phyloP scores from a whole-genome alignment of 2,113 vertebrate species.

The Nothobranchius kuhntae region DNA sequence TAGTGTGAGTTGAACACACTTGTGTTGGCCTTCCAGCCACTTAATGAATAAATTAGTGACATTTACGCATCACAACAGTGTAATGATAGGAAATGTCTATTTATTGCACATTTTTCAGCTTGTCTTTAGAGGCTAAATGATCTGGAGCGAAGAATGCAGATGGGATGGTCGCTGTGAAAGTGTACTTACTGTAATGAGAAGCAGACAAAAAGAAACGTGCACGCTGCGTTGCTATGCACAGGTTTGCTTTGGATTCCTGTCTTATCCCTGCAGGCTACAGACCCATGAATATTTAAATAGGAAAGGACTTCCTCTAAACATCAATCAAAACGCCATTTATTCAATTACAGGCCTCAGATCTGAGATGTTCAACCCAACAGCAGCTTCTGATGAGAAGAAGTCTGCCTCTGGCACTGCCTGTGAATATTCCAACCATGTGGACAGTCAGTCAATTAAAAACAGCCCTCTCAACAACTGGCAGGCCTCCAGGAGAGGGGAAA shows the following conservation, averaged over 20 bases:
- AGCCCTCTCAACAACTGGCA: slow-evolving; percentile 45
- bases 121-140: slow-evolving; percentile 32
- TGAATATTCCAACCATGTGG: slow-evolving; percentile 64
- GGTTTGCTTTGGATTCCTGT: slow-evolving; percentile 68
- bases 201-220: slow-evolving; percentile 67
- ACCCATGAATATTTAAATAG: slow-evolving; percentile 79
- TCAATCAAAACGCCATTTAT: slow-evolving; percentile 77
- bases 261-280: slow-evolving; percentile 68
- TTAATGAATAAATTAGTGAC: neutral
- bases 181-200: slow-evolving; percentile 73
- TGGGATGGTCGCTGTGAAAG: slow-evolving; percentile 52
- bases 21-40: slow-evolving; percentile 26
- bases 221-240: slow-evolving; percentile 68
- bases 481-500: slow-evolving; percentile 36
- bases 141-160: slow-evolving; percentile 38
- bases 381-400: slow-evolving; percentile 66
- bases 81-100: slow-evolving; percentile 38
- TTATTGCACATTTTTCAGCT: slow-evolving; percentile 30
- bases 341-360: slow-evolving; percentile 73
- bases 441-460: slow-evolving; percentile 69
- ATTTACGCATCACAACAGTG: slow-evolving; percentile 48
- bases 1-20: slow-evolving; percentile 30
- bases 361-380: slow-evolving; percentile 61
- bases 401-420: slow-evolving; percentile 57
- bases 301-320: slow-evolving; percentile 76